Percentiles rank a stretch among this genome's conserved stretches.
Evolutionary conservation across 2,797 vertebrate genomes (phyloP).

Genomic region (Anomalospiza imberbis): DNA sequence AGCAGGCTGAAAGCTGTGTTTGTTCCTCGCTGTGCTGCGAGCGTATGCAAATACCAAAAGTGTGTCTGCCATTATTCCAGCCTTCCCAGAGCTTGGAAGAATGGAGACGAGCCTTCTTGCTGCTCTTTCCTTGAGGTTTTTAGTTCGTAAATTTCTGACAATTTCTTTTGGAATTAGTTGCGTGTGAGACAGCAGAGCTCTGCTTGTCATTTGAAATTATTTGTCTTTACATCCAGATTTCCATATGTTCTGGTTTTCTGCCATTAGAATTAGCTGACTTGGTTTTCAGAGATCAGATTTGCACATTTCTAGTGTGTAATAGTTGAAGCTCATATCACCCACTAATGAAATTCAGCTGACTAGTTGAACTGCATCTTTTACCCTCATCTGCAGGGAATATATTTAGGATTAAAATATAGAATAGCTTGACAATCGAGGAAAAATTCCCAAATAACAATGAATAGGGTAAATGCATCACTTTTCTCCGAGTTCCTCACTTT

Average conservation of each 20-base stretch:
- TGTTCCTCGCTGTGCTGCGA: background rate
- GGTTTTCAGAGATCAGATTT: background rate
- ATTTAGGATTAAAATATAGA: background rate
- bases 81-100: background rate
- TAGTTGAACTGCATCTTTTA: background rate
- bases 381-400: background rate
- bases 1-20: background rate
- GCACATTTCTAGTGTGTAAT: background rate
- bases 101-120: background rate
- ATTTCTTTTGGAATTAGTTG: background rate
- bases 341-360: background rate
- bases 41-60: background rate
- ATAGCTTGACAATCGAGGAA: background rate
- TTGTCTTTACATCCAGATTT: background rate
- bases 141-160: background rate
- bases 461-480: background rate
- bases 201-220: background rate
- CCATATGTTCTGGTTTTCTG: fast-evolving
- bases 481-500: background rate
- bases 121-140: background rate
- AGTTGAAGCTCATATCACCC: background rate
- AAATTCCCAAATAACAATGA: background rate
- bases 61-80: fast-evolving
- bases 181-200: background rate
- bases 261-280: background rate